phyloP scores from a whole-genome alignment of 2,113 vertebrate species.

The Deroptyus accipitrinus region DNA sequence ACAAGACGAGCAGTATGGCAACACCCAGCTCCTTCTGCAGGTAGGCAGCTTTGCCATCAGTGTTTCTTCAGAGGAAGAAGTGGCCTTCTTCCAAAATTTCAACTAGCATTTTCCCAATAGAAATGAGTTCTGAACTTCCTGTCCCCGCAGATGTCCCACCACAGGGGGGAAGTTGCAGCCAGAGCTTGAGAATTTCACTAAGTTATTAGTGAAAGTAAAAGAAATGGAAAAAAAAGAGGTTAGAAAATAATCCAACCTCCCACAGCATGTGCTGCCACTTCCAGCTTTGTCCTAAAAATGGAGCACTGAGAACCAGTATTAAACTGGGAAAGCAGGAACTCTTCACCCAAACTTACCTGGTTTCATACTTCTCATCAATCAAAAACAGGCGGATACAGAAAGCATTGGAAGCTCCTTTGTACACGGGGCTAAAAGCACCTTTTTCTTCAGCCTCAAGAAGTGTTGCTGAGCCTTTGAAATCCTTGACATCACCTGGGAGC shows the following conservation, averaged over 20 bases:
- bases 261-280: background rate
- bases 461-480: background rate
- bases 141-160: background rate
- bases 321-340: background rate
- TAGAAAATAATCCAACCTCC: background rate
- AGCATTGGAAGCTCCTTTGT: constrained; percentile 55
- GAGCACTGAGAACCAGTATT: background rate
- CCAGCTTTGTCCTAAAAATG: background rate
- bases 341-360: constrained; percentile 71
- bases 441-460: background rate
- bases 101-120: background rate
- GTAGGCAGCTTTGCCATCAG: background rate
- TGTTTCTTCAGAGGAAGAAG: background rate
- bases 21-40: background rate
- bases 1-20: background rate
- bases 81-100: background rate
- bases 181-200: background rate
- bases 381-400: constrained; percentile 85
- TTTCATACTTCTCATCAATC: constrained; percentile 82
- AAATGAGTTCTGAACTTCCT: background rate
- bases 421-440: constrained; percentile 30
- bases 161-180: background rate
- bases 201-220: background rate
- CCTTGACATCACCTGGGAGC: background rate
- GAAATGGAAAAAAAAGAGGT: background rate